Evolutionary conservation across 2,797 vertebrate genomes (phyloP).

Genomic region (Gambelia wislizenii): DNA sequence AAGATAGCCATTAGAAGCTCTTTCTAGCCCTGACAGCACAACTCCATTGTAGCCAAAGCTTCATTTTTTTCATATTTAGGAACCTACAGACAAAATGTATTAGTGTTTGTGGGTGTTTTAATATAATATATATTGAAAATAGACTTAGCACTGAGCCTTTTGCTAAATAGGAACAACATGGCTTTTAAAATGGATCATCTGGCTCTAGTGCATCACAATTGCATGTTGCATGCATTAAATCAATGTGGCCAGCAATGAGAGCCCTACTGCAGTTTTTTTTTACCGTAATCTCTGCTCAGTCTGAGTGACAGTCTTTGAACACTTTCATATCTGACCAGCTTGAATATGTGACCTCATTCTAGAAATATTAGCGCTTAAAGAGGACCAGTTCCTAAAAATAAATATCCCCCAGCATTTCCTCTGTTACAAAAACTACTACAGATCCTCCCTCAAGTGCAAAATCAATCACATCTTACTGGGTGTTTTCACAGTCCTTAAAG

Average conservation of each 20-base stretch:
- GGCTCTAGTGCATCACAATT: not conserved
- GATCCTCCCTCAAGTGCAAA: constrained; percentile 36
- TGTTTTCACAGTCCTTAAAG: constrained; percentile 16
- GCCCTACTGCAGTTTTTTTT: constrained; percentile 35
- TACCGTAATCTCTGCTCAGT: constrained; percentile 63
- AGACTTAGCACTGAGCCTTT: not conserved
- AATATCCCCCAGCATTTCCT: constrained; percentile 55
- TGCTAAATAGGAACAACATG: not conserved
- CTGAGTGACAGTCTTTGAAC: constrained; percentile 65
- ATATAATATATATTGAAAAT: no score
- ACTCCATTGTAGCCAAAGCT: not conserved
- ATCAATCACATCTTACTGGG: constrained; percentile 38
- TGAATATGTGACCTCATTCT: constrained; percentile 72
- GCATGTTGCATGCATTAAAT: not conserved
- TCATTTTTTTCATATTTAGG: not conserved
- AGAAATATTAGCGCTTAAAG: constrained; percentile 73
- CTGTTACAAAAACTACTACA: constrained; percentile 54
- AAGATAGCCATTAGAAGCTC: no score
- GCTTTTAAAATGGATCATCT: constrained; percentile 19
- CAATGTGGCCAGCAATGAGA: constrained; percentile 16
- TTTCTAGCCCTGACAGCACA: no score
- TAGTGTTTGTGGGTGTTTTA: not conserved
- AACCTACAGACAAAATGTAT: not conserved
- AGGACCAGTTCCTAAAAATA: constrained; percentile 71
- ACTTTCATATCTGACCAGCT: constrained; percentile 70